Conservation (phyloP, 2,888 invertebrate species). For the Aporophyla nigra region DNA sequence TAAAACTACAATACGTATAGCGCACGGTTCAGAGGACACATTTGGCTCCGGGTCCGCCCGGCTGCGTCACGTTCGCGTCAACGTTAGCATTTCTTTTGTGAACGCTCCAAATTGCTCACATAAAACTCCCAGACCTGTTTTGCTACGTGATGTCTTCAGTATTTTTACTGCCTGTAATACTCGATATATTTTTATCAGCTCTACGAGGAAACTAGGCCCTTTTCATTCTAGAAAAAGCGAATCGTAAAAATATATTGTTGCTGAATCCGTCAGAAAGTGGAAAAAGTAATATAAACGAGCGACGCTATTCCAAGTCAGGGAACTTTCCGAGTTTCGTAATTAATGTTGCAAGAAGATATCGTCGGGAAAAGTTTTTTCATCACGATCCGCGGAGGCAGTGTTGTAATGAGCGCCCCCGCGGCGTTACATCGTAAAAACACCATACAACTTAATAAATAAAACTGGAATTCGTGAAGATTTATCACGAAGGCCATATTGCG, state of each 20-base stretch:
- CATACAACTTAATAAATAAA: slow-evolving; percentile 91
- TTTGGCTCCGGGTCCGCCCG: slow-evolving; percentile 69
- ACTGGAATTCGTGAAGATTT: slow-evolving; percentile 89
- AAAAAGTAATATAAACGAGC: slow-evolving; percentile 80
- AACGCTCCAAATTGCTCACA: slow-evolving; percentile 89
- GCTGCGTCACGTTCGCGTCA: slow-evolving; percentile 82
- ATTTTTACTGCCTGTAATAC: slow-evolving; percentile 86
- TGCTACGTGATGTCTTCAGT: slow-evolving; percentile 88
- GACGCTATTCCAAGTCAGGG: slow-evolving; percentile 64
- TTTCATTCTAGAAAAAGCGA: slow-evolving; percentile 79
- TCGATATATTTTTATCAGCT: slow-evolving; percentile 87
- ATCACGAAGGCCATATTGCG: slow-evolving; percentile 85
- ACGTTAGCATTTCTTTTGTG: slow-evolving; percentile 90
- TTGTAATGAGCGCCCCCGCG: slow-evolving; percentile 88
- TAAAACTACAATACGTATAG: slow-evolving; percentile 65
- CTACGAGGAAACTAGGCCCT: slow-evolving; percentile 76
- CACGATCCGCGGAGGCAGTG: slow-evolving; percentile 79
- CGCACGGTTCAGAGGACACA: slow-evolving; percentile 63
- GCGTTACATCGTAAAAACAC: slow-evolving; percentile 88
- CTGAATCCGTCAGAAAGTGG: slow-evolving; percentile 69
- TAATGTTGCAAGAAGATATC: slow-evolving; percentile 89
- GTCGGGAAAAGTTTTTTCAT: slow-evolving; percentile 89
- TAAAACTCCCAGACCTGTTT: slow-evolving; percentile 88
- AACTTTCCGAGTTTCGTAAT: slow-evolving; percentile 86
- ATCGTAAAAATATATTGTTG: slow-evolving; percentile 84